phyloP scores from a whole-genome alignment of 35 echinoderm and acorn worm genomes.

The Eucidaris tribuloides region DNA sequence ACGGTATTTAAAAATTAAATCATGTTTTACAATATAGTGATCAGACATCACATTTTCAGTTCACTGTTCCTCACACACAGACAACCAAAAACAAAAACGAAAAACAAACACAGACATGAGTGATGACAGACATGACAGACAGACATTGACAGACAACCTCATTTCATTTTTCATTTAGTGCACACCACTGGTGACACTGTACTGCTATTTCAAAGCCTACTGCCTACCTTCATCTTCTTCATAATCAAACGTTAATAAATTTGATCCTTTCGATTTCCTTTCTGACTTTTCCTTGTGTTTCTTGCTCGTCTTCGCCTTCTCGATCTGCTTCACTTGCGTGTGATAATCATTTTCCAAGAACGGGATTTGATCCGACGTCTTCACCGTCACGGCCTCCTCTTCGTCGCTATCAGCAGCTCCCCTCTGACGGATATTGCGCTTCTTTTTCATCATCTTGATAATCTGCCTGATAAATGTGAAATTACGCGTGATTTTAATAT shows the following conservation, averaged over 20 bases:
- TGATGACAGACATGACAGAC: not conserved
- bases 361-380: slow-evolving; percentile 56
- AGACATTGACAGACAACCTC: not conserved
- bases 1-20: too few relatives aligned
- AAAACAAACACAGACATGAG: not conserved
- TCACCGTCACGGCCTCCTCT: not conserved
- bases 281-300: slow-evolving; percentile 63
- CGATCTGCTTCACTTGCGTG: slow-evolving; percentile 64
- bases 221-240: slow-evolving; percentile 43
- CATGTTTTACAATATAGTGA: too few relatives aligned
- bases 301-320: slow-evolving; percentile 16
- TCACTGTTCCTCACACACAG: too few relatives aligned
- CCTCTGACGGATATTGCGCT: slow-evolving; percentile 82
- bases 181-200: not conserved
- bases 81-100: not conserved
- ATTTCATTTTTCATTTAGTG: not conserved
- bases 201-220: not conserved
- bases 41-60: too few relatives aligned
- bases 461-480: too few relatives aligned
- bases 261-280: slow-evolving; percentile 31
- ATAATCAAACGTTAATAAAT: slow-evolving; percentile 55
- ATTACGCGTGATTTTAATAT: too few relatives aligned
- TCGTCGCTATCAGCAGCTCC: slow-evolving; percentile 71
- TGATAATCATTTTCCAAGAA: slow-evolving; percentile 94
- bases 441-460: slow-evolving; percentile 78